These are phyloP conservation scores for Limnephilus lunatus DNA, from an alignment of 2,888 invertebrate genomes.

Conservation along the genomic window DNA sequence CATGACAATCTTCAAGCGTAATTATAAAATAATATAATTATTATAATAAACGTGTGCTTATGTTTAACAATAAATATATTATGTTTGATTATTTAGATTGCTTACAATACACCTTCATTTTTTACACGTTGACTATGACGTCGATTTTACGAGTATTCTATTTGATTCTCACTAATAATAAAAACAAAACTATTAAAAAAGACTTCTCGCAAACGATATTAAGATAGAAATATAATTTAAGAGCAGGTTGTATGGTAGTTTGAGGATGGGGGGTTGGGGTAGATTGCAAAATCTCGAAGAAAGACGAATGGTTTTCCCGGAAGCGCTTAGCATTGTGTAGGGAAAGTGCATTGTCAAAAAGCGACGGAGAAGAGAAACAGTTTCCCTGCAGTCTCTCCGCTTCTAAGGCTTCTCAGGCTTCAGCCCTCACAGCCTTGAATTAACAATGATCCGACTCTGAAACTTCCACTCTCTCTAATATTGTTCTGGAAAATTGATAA, in stretches of 20 bases:
- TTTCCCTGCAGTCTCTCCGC: neutral
- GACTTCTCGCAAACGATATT: neutral
- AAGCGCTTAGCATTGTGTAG: neutral
- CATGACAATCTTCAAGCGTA: no score
- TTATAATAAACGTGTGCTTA: no score
- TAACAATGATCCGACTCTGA: slow-evolving; percentile 25
- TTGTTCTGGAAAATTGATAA: slow-evolving; percentile 33
- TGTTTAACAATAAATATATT: no score
- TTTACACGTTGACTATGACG: no score
- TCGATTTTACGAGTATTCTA: no score
- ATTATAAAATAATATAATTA: no score
- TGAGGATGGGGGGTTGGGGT: neutral
- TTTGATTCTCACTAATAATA: no score
- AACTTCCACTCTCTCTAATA: slow-evolving; percentile 24
- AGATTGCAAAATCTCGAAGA: slow-evolving; percentile 19
- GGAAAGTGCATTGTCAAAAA: slow-evolving; percentile 40
- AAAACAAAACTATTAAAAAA: no score
- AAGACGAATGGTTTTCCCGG: slow-evolving; percentile 25
- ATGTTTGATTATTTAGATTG: no score
- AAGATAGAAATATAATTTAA: neutral
- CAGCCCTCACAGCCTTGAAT: slow-evolving; percentile 14
- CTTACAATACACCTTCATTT: no score
- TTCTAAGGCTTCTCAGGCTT: no score
- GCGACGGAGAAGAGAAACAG: neutral
- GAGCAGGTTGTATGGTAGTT: neutral